These are phyloP conservation scores for Lithophane leautieri DNA, from an alignment of 2,888 invertebrate genomes.

Conservation along the genomic window DNA sequence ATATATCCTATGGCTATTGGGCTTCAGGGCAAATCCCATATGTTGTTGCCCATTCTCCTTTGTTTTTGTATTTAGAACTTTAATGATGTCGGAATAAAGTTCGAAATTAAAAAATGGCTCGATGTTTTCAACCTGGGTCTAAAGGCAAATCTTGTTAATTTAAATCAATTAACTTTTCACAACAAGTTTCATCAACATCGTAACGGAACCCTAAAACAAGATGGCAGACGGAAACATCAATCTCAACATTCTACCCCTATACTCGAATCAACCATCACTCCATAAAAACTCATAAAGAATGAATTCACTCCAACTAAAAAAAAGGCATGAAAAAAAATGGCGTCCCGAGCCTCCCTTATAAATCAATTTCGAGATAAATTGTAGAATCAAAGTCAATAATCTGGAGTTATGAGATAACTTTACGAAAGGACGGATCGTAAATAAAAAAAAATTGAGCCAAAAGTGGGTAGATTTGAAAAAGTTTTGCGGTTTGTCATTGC, in stretches of 20 bases:
- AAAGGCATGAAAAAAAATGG: conserved; percentile 47
- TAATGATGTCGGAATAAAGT: too few species aligned
- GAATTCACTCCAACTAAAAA: conserved; percentile 47
- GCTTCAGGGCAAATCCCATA: too few species aligned
- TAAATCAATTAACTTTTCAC: not conserved
- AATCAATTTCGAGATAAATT: conserved; percentile 62
- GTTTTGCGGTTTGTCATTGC: conserved; percentile 21
- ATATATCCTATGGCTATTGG: too few species aligned
- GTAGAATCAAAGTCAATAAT: conserved; percentile 67
- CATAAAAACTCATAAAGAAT: conserved; percentile 47
- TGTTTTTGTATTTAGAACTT: too few species aligned
- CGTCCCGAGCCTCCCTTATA: conserved; percentile 32
- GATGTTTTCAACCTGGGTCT: not conserved
- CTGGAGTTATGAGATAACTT: conserved; percentile 64
- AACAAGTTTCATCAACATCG: not conserved
- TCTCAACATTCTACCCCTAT: conserved; percentile 4
- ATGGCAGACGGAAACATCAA: conserved; percentile 22
- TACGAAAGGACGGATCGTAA: conserved; percentile 54
- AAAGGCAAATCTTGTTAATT: not conserved
- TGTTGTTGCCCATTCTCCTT: too few species aligned
- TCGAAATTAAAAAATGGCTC: too few species aligned
- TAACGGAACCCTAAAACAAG: conserved; percentile 26
- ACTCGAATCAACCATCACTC: conserved; percentile 24
- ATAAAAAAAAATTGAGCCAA: conserved; percentile 48
- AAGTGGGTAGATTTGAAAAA: conserved; percentile 46